Evolutionary conservation across 2,888 invertebrate genomes (phyloP), one percentile per base, ranked within the genome.

Genomic region (Agrochola litura): DNA sequence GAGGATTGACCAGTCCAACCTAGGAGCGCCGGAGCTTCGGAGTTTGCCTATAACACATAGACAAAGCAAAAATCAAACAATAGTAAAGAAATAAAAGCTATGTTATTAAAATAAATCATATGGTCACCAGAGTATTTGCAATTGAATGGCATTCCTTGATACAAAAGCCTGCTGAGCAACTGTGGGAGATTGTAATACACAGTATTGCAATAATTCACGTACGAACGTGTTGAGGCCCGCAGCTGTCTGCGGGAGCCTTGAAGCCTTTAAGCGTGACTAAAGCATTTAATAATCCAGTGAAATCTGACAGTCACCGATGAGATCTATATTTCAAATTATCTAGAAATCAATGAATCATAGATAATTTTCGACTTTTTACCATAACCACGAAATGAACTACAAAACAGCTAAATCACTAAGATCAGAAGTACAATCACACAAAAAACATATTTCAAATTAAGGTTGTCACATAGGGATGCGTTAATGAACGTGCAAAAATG

Each of bases 371-470:
- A 80, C 77, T 74, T 37, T 30, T 80, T 81, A 79, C 79, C 87
- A 82, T 76, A 88, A 82, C 84, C 87, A 79, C 67, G 65, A 73
- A 71, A 78, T 71, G 30, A 68, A 77, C 69, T 72, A 86, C 46
- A 76, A 66, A 69, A 65, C 74, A 73, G n/a, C 25, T 71, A 69
- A 66, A 65, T 76, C 25, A 73, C 68, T 61, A 82, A 79, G 58
- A n/a, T 46, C 73, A 66, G 70, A 77, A 81, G 9, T 79, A 85
- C 78, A 83, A 73, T 73, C 61, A 81, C 54, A 79, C 58, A 65
- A 74, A 72, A 67, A 76, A 86, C 88, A 83, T 82, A 88, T 87
- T 84, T 87, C 84, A 86, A 88, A 82, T 84, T 81, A 88, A 81
- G 86, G 82, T 83, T 81, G 65, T 72, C 77, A 77, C 73, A 43